A percentile compares a stretch with the other conserved stretches of the same genome.
Conservation (phyloP, 2,797 vertebrate species). For the Anomalospiza imberbis region DNA sequence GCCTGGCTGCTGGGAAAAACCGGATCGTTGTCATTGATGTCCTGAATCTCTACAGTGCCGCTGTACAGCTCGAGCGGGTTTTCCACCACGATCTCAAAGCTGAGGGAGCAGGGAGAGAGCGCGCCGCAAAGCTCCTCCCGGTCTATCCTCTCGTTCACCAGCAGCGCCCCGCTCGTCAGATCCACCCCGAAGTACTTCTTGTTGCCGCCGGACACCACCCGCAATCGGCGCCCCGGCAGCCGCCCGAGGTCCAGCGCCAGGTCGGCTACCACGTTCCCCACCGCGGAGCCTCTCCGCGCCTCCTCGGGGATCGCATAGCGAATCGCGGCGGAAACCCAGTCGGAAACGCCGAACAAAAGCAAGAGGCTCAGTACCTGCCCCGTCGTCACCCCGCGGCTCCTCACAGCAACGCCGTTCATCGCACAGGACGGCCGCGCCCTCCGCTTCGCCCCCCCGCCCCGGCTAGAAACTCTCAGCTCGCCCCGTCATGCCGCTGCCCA, state of each 20-base stretch:
- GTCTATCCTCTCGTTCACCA: constrained; percentile 83
- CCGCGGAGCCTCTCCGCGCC: constrained; percentile 76
- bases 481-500: constrained; percentile 62
- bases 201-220: constrained; percentile 76
- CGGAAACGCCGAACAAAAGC: constrained; percentile 69
- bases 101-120: constrained; percentile 76
- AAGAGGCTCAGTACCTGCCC: constrained; percentile 79
- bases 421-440: constrained; percentile 60
- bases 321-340: constrained; percentile 72
- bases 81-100: constrained; percentile 84
- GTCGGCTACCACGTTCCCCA: constrained; percentile 84
- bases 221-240: constrained; percentile 74
- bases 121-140: constrained; percentile 82
- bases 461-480: constrained; percentile 65
- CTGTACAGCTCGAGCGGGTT: constrained; percentile 83
- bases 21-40: constrained; percentile 87
- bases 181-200: constrained; percentile 82
- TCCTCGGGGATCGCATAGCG: constrained; percentile 88
- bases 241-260: constrained; percentile 76
- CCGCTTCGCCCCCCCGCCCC: background rate
- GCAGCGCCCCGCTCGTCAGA: constrained; percentile 79
- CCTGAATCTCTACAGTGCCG: constrained; percentile 78
- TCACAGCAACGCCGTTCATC: constrained; percentile 72
- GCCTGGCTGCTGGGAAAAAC: constrained; percentile 70
- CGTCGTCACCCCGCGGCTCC: constrained; percentile 75